Evolutionary conservation across 2,113 vertebrate species (phyloP), one percentile per base, ranked within the genome.

Genomic region (Henicopernis longicauda): DNA sequence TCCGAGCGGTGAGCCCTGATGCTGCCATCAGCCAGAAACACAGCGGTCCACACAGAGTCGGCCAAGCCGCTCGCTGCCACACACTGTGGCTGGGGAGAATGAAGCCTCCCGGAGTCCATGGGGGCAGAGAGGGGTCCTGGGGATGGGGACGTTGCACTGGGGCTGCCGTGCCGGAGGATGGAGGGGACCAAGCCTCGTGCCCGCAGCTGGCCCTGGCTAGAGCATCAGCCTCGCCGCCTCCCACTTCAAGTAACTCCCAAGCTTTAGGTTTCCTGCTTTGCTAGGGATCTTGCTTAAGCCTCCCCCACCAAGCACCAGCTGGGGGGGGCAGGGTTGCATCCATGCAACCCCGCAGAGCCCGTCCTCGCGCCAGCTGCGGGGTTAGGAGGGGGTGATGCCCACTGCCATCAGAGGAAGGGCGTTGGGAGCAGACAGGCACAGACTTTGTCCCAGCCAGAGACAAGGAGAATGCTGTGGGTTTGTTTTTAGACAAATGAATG

Each of bases 151-250:
- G 15, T 29, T 0, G 2, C 13, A 8, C 38, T 2, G 16, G 16
- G 42, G 36, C 50, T 25, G 49, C 42, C 6, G 16, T 0, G 6
- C 16, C 0, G 6, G 32, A 7, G 65, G 21, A 25, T 0, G 8
- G 72, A 66, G 32, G 42, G 42, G 10, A 49, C 22, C 20, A 14
- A 63, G 22, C 20, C 44, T 18, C 0, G 4, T 13, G 86, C 14
- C 9, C 6, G 3, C 36, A 29, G 45, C 45, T 3, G 2, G 47
- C 19, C n/a, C 16, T 25, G 4, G 15, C 22, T 7, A 5, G 4
- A 66, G 40, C 50, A 42, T 16, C 78, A 11, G 7, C 36, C 62
- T 76, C 11, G 0, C 49, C 3, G 0, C 40, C 54, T 72, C 52
- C 27, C 32, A 3, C 31, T 12, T 19, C 9, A 0, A 45, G 8